These are phyloP conservation scores for Phenacoccus solenopsis DNA, from an alignment of 1,140 invertebrate species.

Conservation along the genomic window DNA sequence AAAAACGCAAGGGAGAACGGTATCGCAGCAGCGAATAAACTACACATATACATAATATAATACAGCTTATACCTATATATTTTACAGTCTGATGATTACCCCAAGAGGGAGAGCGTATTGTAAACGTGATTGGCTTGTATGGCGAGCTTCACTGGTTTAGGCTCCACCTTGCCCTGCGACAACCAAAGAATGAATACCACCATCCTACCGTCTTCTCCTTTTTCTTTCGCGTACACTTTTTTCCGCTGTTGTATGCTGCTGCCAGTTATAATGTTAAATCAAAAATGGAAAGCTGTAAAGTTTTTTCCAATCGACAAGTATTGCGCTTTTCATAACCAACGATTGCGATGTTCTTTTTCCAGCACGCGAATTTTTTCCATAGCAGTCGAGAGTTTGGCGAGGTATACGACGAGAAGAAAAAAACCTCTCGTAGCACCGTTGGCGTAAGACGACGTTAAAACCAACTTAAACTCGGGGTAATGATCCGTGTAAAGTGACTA, in stretches of 20 bases:
- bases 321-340: background rate
- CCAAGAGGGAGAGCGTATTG: background rate
- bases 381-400: too few relatives aligned
- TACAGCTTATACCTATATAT: constrained; percentile 1
- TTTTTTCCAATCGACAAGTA: background rate
- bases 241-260: background rate
- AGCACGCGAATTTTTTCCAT: too few relatives aligned
- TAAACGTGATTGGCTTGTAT: constrained; percentile 15
- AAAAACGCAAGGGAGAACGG: too few relatives aligned
- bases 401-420: too few relatives aligned
- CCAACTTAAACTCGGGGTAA: background rate
- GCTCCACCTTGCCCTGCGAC: constrained; percentile 10
- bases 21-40: background rate
- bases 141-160: constrained; percentile 7
- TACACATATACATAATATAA: constrained; percentile 4
- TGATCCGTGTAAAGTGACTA: constrained; percentile 1
- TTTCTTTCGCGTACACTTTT: background rate
- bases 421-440: too few relatives aligned
- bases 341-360: background rate
- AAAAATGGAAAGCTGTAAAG: background rate
- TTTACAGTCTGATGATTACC: constrained; percentile 16
- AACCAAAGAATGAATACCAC: constrained; percentile 11
- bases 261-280: background rate
- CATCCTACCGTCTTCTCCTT: background rate
- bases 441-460: background rate